Conservation (phyloP, 2,888 invertebrate species). For the Tupiocoris notatus region DNA sequence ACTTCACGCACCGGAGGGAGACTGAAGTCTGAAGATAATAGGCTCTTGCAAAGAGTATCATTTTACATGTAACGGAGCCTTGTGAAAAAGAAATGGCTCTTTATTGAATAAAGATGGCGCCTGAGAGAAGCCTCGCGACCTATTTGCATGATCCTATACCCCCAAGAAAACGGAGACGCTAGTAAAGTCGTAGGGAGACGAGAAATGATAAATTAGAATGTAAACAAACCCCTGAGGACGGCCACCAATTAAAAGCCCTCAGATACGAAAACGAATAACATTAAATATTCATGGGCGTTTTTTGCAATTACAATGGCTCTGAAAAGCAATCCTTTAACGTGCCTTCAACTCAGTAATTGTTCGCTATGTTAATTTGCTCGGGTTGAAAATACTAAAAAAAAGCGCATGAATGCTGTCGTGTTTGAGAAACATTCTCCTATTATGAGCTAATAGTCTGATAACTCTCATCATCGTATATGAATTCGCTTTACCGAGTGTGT, state of each 20-base stretch:
- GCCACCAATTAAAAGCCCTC: slow-evolving; percentile 21
- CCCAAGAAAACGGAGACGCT: background rate
- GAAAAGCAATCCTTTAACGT: background rate
- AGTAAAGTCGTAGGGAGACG: background rate
- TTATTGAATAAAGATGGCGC: background rate
- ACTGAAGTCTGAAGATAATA: background rate
- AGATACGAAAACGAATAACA: background rate
- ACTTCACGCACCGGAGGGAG: too few species aligned
- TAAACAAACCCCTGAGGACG: slow-evolving; percentile 24
- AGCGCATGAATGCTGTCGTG: too few species aligned
- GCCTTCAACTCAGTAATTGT: background rate
- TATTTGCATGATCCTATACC: background rate
- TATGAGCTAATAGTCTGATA: too few species aligned
- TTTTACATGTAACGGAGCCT: background rate
- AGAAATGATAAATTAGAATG: slow-evolving; percentile 30
- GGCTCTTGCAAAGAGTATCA: background rate
- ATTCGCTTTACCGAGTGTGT: too few species aligned
- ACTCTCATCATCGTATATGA: too few species aligned
- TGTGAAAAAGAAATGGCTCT: background rate
- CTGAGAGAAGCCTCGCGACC: background rate
- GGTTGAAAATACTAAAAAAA: too few species aligned
- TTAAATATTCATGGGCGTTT: background rate
- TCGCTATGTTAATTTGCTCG: background rate
- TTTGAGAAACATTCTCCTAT: too few species aligned
- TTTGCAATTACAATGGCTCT: background rate